These are phyloP conservation scores for Phymatocera aterrima DNA, from an alignment of 2,888 invertebrate species.

Conservation along the genomic window DNA sequence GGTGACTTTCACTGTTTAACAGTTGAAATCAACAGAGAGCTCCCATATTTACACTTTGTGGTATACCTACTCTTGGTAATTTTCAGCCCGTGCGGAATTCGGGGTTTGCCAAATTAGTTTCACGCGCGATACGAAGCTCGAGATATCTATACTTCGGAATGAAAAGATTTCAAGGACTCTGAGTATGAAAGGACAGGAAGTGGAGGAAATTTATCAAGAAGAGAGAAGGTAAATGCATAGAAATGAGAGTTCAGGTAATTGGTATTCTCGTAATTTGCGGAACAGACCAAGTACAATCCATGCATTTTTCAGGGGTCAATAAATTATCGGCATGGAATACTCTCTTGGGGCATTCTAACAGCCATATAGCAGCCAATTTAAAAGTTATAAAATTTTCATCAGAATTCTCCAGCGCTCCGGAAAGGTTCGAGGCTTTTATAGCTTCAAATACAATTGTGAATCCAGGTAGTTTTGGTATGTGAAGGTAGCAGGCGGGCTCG, in stretches of 20 bases:
- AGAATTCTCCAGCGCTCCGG: not conserved
- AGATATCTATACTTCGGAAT: not conserved
- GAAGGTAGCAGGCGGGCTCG: not conserved
- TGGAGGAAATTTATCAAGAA: not conserved
- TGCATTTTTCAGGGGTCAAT: not conserved
- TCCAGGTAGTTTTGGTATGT: not conserved
- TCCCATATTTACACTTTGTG: constrained; percentile 20
- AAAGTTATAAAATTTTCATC: constrained; percentile 26
- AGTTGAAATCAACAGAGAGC: constrained; percentile 13
- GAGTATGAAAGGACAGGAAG: not conserved
- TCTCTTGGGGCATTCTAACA: not conserved
- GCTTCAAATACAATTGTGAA: not conserved
- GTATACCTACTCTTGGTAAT: not conserved
- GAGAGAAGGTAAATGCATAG: not conserved
- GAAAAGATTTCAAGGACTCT: not conserved
- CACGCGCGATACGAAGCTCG: not conserved
- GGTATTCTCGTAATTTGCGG: not conserved
- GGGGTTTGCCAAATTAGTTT: not conserved
- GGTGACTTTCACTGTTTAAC: constrained; percentile 29
- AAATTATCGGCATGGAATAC: not conserved
- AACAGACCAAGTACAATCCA: not conserved
- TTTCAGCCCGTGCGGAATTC: not conserved
- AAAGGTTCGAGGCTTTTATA: not conserved
- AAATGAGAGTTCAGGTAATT: not conserved
- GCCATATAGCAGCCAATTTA: not conserved